Evolutionary conservation across 2,888 invertebrate species (phyloP), one percentile per base, ranked within the genome.

Genomic region (Ligdia adustata): DNA sequence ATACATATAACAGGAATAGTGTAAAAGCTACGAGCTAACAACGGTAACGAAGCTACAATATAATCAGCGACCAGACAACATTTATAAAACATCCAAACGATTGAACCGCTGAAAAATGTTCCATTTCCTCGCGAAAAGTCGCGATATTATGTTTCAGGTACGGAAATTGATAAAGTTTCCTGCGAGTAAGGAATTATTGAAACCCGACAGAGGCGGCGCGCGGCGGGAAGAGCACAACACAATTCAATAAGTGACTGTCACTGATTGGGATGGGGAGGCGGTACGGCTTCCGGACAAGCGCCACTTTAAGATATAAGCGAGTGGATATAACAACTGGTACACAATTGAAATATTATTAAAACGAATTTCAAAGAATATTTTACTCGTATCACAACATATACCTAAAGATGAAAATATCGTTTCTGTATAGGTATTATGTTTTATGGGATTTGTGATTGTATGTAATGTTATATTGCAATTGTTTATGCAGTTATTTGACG

Each of bases 91-190:
- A 50, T 44, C 40, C 35, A 9, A 4, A 5, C 52, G 35, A 15
- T 40, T 48, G 38, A 42, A 50, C 15, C 50, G 33, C 27, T 15
- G 37, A 45, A 41, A 53, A 50, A 56, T 49, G 32, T 44, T 54
- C 22, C 49, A 49, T 55, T 55, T 48, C 55, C 49, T 41, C 26
- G 33, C 31, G 14, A 43, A 43, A 53, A 51, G 54, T 57, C 52
- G 15, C 71, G 65, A 75, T 83, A 81, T 82, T 53, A 79, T 74
- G 78, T 73, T 69, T 71, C 69, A 72, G 70, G 73, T 81, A 75
- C 79, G 88, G 88, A 88, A 88, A 89, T 89, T 89, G 87, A 83
- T 78, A 88, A 89, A 89, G 82, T 88, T 88, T 78, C 69, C 74
- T 67, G 65, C 75, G 73, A 57, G 69, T 79, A 77, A 76, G 78